These are phyloP conservation scores for Scaptomyza pallida DNA, from an alignment of 1,140 invertebrate genomes.

Conservation along the genomic window DNA sequence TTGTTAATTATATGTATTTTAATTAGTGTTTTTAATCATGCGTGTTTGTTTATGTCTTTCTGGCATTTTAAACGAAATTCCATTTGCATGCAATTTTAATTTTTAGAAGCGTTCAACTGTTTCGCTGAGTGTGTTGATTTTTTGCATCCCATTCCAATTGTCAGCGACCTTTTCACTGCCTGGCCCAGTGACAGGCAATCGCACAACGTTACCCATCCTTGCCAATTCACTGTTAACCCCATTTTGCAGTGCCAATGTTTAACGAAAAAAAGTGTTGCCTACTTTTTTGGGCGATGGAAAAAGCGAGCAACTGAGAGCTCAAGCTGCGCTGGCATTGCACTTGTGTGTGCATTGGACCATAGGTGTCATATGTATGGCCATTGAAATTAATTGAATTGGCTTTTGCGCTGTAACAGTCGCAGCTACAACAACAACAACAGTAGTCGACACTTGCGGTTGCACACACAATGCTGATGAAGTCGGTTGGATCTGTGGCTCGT, in stretches of 20 bases:
- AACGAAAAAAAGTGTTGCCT: conserved; percentile 47
- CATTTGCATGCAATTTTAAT: too few relatives aligned
- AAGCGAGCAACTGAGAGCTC: neutral
- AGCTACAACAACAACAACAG: conserved; percentile 31
- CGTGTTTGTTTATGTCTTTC: too few relatives aligned
- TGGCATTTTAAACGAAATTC: too few relatives aligned
- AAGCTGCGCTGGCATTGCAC: neutral
- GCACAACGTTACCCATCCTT: neutral
- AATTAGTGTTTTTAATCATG: neutral
- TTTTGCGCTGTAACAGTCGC: conserved; percentile 53
- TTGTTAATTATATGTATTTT: too few relatives aligned
- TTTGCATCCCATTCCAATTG: conserved; percentile 6
- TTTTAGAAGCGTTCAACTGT: too few relatives aligned
- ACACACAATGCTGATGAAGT: conserved; percentile 56
- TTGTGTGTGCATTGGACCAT: conserved; percentile 68
- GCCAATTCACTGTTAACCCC: neutral
- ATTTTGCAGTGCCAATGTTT: conserved; percentile 24
- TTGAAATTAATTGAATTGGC: conserved; percentile 82
- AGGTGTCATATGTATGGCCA: conserved; percentile 78
- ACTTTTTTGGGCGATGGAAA: conserved; percentile 37
- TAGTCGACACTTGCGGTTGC: conserved; percentile 64
- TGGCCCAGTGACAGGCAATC: neutral
- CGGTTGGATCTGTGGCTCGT: neutral
- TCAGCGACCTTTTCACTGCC: conserved; percentile 7
- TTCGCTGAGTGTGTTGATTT: too few relatives aligned